Base-by-base conservation (phyloP, 2,797 vertebrate species). In the Heterohyrax brucei region DNA sequence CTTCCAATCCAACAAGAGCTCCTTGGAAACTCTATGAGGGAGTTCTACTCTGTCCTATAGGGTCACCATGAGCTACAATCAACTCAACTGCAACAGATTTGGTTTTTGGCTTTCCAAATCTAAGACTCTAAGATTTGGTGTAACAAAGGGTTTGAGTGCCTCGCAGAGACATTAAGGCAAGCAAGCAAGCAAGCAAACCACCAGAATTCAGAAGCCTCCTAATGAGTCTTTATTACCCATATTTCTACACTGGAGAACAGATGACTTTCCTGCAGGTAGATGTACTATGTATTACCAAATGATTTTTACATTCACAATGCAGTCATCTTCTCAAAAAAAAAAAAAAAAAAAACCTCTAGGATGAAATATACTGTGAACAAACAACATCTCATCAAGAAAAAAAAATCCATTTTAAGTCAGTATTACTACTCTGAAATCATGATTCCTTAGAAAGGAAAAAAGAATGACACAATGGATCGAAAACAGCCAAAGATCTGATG, bases 281-380 rank as follows among this genome's bases (percentile, higher is more conserved):
- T 4, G 3, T 70, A 68, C 59, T 81, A 77, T 19, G 14, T 59
- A 80, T 48, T 59, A 95, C 10, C 77, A 78, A 78, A 79, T 16
- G 30, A 64, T 79, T 93, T 94, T 95, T 87, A 80, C 39, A 91
- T 77, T 91, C 79, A 84, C 22, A 91, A 56, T 44, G 10, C 68
- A 77, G 77, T 77, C 22, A 61, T 76, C 77, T 73, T 92, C 80
- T 80, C 28, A 88, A 61, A 61, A n/a, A 92, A 93, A 39, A 39
- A 39, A 39, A 39, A 39, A 39, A 39, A 44, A 75, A 88, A 80
- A 77, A 48, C 33, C 75, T 87, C 48, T 62, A 70, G 5, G 30
- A 89, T 76, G 91, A 94, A 95, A 84, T 59, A 79, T 13, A 96
- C 59, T 73, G 2, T 80, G 28, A 89, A 96, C 87, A 94, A 93